phyloP scores from a whole-genome alignment of 2,888 invertebrate species.

The Actias luna region DNA sequence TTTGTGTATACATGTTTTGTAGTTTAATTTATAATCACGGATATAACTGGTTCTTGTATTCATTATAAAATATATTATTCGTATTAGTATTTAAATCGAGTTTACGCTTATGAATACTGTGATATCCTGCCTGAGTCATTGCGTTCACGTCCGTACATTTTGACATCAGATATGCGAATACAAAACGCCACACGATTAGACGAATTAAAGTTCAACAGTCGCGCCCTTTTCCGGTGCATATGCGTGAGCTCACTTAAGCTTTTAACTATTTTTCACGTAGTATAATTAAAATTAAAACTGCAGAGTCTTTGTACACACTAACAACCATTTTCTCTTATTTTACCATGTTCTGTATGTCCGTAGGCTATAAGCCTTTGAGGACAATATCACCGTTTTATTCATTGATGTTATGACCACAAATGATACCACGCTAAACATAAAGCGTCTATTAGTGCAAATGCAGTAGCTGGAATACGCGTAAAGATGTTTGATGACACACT shows the following conservation, averaged over 20 bases:
- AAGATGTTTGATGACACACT: too few relatives aligned
- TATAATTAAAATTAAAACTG: not conserved
- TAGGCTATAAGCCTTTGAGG: too few relatives aligned
- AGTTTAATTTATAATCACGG: not conserved
- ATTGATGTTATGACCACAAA: too few relatives aligned
- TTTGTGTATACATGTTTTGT: not conserved
- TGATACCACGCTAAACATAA: too few relatives aligned
- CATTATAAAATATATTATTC: not conserved
- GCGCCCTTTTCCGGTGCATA: constrained; percentile 70
- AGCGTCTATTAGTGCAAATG: too few relatives aligned
- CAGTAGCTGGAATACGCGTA: too few relatives aligned
- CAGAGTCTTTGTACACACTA: too few relatives aligned
- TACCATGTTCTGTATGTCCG: too few relatives aligned
- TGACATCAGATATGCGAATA: constrained; percentile 50
- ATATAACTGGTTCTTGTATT: not conserved
- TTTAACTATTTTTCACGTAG: not conserved
- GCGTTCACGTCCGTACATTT: constrained; percentile 45
- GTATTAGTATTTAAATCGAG: constrained; percentile 14
- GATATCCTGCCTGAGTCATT: constrained; percentile 43
- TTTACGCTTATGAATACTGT: constrained; percentile 20
- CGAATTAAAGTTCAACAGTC: constrained; percentile 59
- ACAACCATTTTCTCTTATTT: too few relatives aligned
- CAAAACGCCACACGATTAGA: constrained; percentile 38
- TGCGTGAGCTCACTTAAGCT: constrained; percentile 21
- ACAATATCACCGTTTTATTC: too few relatives aligned